Evolutionary conservation across 2,888 invertebrate species (phyloP).

Genomic region (Blera fallax): DNA sequence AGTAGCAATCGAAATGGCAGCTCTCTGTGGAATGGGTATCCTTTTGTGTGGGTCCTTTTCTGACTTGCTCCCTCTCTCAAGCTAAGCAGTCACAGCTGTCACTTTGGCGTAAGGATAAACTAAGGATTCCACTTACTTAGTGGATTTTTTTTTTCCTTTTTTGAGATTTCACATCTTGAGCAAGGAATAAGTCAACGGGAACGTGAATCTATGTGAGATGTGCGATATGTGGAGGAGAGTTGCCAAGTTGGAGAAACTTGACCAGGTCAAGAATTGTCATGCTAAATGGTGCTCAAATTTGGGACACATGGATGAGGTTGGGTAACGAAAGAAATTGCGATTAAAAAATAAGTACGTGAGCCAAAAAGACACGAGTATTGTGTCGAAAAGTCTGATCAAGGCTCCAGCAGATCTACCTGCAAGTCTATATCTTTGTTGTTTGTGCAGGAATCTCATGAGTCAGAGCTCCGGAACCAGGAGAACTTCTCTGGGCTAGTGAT

Average conservation of each 20-base stretch:
- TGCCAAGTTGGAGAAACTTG: not conserved
- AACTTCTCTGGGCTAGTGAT: too few species aligned
- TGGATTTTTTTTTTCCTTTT: slow-evolving; percentile 12
- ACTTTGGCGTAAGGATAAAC: slow-evolving; percentile 46
- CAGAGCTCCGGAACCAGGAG: too few species aligned
- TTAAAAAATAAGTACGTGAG: too few species aligned
- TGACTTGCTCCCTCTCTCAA: not conserved
- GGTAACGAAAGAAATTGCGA: too few species aligned
- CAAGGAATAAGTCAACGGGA: slow-evolving; percentile 6
- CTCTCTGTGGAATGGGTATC: not conserved
- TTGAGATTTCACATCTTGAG: slow-evolving; percentile 22
- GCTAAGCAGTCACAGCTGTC: slow-evolving; percentile 54
- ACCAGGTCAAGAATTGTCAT: not conserved
- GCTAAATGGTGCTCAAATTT: too few species aligned
- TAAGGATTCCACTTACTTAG: slow-evolving; percentile 49
- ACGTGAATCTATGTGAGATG: not conserved
- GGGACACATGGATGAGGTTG: too few species aligned
- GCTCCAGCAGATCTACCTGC: too few species aligned
- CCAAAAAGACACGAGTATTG: too few species aligned
- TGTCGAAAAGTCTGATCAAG: too few species aligned
- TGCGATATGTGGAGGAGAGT: not conserved
- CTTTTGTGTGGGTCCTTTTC: slow-evolving; percentile 3
- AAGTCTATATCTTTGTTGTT: too few species aligned
- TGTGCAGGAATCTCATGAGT: too few species aligned
- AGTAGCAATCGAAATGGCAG: slow-evolving; percentile 45